A percentile compares a stretch with the other conserved stretches of the same genome.
These are phyloP conservation scores for Leptopilina drosophilae DNA, from an alignment of 2,888 invertebrate species.

Conservation along the genomic window DNA sequence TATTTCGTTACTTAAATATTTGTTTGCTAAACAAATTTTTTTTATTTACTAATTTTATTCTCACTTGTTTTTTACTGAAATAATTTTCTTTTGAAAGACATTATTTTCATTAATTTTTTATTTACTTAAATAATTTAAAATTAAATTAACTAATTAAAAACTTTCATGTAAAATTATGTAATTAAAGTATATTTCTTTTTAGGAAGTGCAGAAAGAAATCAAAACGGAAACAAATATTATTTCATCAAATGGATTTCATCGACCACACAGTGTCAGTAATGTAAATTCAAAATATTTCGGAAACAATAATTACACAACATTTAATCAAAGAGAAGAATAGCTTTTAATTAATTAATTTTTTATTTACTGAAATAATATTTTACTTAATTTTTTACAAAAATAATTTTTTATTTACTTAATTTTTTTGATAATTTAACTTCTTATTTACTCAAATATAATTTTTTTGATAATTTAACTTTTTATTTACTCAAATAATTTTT, in stretches of 20 bases:
- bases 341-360: conserved; percentile 61
- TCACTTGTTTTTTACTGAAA: background rate
- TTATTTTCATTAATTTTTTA: no score
- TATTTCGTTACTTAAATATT: no score
- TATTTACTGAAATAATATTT: no score
- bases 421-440: no score
- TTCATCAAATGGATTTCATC: conserved; percentile 52
- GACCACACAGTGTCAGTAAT: conserved; percentile 57
- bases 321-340: conserved; percentile 77
- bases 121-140: no score
- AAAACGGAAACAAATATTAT: conserved; percentile 41
- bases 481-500: no score
- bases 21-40: background rate
- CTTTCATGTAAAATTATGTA: background rate
- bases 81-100: no score
- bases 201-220: conserved; percentile 25
- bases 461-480: no score
- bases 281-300: conserved; percentile 56
- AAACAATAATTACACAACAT: conserved; percentile 52
- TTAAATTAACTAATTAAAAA: no score
- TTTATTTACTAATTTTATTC: background rate
- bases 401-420: background rate
- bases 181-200: no score
- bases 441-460: no score
- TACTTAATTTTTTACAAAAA: background rate